Evolutionary conservation across 2,113 vertebrate genomes (phyloP).

Genomic region (Numida meleagris): DNA sequence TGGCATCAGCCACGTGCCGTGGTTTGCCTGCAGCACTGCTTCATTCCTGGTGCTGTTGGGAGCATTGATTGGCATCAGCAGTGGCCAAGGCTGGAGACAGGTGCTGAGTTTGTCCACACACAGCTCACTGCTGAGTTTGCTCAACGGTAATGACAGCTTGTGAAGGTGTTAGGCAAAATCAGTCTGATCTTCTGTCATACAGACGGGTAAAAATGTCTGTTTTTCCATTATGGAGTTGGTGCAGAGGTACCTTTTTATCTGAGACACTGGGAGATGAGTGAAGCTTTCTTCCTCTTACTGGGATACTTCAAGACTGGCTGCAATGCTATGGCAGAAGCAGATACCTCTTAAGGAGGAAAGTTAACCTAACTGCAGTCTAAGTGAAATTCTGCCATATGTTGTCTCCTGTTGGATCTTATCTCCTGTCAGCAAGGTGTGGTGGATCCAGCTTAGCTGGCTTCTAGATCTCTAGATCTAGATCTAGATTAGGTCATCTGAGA

Average conservation of each 20-base stretch:
- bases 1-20: not conserved
- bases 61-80: not conserved
- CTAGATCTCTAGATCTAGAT: too few relatives aligned
- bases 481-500: not conserved
- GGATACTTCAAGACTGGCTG: too few relatives aligned
- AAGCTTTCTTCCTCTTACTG: not conserved
- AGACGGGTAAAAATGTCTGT: not conserved
- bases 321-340: too few relatives aligned
- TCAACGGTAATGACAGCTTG: not conserved
- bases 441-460: not conserved
- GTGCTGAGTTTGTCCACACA: not conserved
- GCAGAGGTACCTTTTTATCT: not conserved
- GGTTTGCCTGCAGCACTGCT: not conserved
- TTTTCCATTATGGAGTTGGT: not conserved
- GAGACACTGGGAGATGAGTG: not conserved
- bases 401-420: not conserved
- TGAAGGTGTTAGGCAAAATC: not conserved
- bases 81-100: not conserved
- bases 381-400: not conserved
- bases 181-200: not conserved
- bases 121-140: not conserved
- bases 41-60: accelerated
- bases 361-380: too few relatives aligned
- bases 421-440: not conserved
- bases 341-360: too few relatives aligned